A percentile compares a stretch with the other conserved stretches of the same genome.
phyloP scores from a whole-genome alignment of 2,888 invertebrate species.

The Acleris sparsana region DNA sequence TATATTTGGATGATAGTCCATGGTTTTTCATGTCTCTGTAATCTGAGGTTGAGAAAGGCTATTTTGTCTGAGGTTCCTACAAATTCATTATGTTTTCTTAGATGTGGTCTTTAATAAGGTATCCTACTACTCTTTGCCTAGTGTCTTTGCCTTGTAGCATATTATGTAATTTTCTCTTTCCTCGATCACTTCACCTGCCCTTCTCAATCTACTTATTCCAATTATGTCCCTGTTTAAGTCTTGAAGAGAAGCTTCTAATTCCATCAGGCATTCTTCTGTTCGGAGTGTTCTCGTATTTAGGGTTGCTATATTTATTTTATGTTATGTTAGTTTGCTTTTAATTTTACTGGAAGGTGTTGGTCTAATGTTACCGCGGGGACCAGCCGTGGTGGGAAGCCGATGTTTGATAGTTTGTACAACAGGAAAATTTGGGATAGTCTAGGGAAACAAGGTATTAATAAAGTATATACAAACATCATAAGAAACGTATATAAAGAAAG shows the following conservation, averaged over 20 bases:
- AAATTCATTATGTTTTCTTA: conserved; percentile 35
- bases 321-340: too few species aligned
- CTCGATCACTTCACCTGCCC: neutral
- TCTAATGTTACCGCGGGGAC: too few species aligned
- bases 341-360: too few species aligned
- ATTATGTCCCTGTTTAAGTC: conserved; percentile 42
- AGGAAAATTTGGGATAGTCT: too few species aligned
- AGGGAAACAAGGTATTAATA: too few species aligned
- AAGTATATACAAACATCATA: too few species aligned
- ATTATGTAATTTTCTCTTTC: conserved; percentile 22
- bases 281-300: conserved; percentile 38
- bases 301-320: conserved; percentile 35
- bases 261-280: conserved; percentile 23
- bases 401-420: too few species aligned
- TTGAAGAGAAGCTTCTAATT: conserved; percentile 38
- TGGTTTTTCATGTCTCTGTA: conserved; percentile 16
- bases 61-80: conserved; percentile 38
- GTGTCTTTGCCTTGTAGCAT: conserved; percentile 27
- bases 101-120: too few species aligned
- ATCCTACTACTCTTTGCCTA: conserved; percentile 32
- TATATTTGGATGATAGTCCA: conserved; percentile 31
- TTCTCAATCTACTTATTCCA: conserved; percentile 42
- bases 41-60: conserved; percentile 35
- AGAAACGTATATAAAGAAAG: too few species aligned
- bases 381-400: too few species aligned